Base-by-base conservation (phyloP, 1,140 invertebrate species). In the Drosophila santomea region DNA sequence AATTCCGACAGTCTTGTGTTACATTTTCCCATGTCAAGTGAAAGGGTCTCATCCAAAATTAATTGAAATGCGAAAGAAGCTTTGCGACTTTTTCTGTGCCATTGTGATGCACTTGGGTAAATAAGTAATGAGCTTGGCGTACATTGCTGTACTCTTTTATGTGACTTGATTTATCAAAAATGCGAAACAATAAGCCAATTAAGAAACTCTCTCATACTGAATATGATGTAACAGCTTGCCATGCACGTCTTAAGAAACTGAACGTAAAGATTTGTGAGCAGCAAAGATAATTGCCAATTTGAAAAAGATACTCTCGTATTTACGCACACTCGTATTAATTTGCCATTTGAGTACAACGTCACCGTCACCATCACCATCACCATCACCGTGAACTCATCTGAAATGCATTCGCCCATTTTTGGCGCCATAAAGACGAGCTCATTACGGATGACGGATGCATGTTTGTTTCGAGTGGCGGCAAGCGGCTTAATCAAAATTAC, bases 401-500 rank as follows among this genome's bases (percentile, higher is more conserved):
- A 62, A 56, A 88, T 88, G 85, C 80, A 84, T 80, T 86, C 74
- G 68, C 64, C 76, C 59, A 74, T 85, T 85, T 71, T 50, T 57
- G 43, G 39, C 43, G 23, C 54, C 78, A 81, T 81, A 71, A 86
- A 76, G 74, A 45, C 56, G 71, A 60, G 75, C 66, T 82, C 69
- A 82, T 88, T 85, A 62, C 63, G 39, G 48, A 84, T 74, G 72
- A 59, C 43, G 56, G 39, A 68, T 38, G 62, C 35, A 25, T 17
- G 41, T 17, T 17, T 17, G 17, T 17, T 17, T 17, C 17, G 17
- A 0, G 17, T 17, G 17, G 41, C 41, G 66, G 62, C 35, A 56
- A 57, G 63, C 67, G 50, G 38, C 66, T 35, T 48, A 66, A 57
- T 41, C 63, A 52, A 67, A 68, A 71, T 69, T 57, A 48, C 20